A percentile compares a stretch with the other conserved stretches of the same genome.
Conservation (phyloP, 2,888 invertebrate genomes). For the Digitonthophagus gazella region DNA sequence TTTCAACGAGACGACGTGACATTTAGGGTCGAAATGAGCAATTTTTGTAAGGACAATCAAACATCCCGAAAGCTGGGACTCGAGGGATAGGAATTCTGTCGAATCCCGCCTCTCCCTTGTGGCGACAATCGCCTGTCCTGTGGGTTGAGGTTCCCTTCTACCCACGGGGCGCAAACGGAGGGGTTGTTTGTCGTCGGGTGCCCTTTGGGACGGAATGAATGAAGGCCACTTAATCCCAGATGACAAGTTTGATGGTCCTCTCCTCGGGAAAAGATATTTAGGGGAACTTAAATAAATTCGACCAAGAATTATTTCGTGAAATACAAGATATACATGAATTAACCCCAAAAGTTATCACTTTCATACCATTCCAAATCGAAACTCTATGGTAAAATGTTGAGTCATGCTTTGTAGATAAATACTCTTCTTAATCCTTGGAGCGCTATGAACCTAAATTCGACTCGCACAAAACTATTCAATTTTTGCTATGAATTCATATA, state of each 20-base stretch:
- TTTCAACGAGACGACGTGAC: neutral
- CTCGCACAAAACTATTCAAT: no score
- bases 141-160: no score
- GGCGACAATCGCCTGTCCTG: neutral
- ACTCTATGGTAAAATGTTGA: no score
- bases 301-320: no score
- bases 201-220: neutral
- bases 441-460: no score
- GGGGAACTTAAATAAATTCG: neutral
- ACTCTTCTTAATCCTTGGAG: no score
- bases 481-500: no score
- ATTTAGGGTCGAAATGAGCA: neutral
- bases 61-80: neutral
- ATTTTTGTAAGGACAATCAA: neutral
- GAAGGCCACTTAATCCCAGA: neutral
- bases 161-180: neutral
- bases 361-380: no score
- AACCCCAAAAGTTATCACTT: no score
- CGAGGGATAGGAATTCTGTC: neutral
- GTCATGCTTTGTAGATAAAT: no score
- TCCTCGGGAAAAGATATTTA: neutral
- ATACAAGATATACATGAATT: no score
- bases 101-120: neutral
- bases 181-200: neutral
- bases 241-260: neutral